Percentiles rank a stretch among this genome's conserved stretches.
These are phyloP conservation scores for Trachymyrmex cornetzi DNA, from an alignment of 1,140 invertebrate genomes.

Conservation along the genomic window DNA sequence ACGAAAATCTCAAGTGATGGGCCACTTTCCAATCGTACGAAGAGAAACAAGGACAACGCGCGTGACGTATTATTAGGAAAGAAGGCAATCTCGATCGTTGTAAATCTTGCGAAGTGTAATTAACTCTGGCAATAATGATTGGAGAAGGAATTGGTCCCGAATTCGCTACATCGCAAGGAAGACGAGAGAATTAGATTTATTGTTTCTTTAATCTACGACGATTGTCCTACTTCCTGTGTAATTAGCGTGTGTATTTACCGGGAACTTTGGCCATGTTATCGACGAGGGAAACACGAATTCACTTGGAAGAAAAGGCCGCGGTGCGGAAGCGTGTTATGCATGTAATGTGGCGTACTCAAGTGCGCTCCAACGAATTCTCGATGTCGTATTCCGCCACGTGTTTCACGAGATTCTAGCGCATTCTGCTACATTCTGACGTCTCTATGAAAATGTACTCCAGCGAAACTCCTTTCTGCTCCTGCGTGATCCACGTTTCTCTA, in stretches of 20 bases:
- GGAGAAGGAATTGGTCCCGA: slow-evolving; percentile 50
- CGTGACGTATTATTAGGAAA: slow-evolving; percentile 54
- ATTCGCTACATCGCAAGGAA: slow-evolving; percentile 42
- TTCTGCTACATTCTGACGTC: neutral
- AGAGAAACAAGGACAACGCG: slow-evolving; percentile 37
- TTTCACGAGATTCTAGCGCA: neutral
- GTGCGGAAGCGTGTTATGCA: neutral
- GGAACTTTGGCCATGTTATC: neutral
- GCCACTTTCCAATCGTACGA: neutral
- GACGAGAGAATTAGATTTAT: slow-evolving; percentile 51
- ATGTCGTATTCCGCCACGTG: neutral
- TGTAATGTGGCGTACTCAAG: neutral
- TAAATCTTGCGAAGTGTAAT: slow-evolving; percentile 57
- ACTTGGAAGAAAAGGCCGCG: neutral
- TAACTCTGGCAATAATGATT: slow-evolving; percentile 60
- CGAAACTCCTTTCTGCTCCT: slow-evolving; percentile 4
- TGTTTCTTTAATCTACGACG: slow-evolving; percentile 60
- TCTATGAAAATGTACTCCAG: neutral
- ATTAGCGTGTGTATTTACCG: slow-evolving; percentile 20
- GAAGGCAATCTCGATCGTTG: slow-evolving; percentile 60
- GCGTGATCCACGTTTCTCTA: neutral
- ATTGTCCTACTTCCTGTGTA: slow-evolving; percentile 16
- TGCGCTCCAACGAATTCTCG: neutral
- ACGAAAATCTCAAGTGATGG: neutral
- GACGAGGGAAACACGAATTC: neutral